Base-by-base conservation (phyloP, 2,113 vertebrate genomes). In the Sylvilagus bachmani region DNA sequence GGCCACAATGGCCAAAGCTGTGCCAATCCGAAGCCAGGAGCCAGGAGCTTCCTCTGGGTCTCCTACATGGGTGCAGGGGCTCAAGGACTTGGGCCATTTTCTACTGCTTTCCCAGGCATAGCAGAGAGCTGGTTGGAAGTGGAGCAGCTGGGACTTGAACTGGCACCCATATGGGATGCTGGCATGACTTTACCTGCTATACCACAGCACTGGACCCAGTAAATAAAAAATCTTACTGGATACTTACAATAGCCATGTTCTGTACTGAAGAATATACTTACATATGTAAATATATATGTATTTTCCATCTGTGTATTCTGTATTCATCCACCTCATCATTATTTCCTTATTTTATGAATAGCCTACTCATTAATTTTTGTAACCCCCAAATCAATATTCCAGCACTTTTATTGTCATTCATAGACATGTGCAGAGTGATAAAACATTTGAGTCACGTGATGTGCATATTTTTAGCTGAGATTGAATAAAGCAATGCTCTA, bases 331-430 rank as follows among this genome's bases (percentile, higher is more conserved):
- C 74, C 12, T 69, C 58, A 79, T n/a, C 80, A 70, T 33, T 66
- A n/a, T 70, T 22, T 16, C 10, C 84, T 90, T 67, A 31, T 5
- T 55, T 80, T 85, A 31, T 67, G 12, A 85, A 84, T 88, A 44
- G 62, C 31, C 25, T 70, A 38, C 36, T 95, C 25, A 6, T 67
- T 93, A 49, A 78, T 82, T 44, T 73, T 86, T 29, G 6, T 69
- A 55, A 66, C 9, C 12, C 36, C 16, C 10, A 94, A 89, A 77
- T 89, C 74, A 86, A 22, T 49, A 66, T 44, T 94, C 27, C 24
- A 71, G 11, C 53, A 38, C 93, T 93, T 93, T 64, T 44, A 84
- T 4, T 67, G 21, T 92, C 70, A 80, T 10, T 89, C 64, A 67
- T 29, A 74, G 67, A 36, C 24, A 36, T 49, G 24, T 73, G n/a